phyloP scores from a whole-genome alignment of 2,113 vertebrate genomes.

The Sturnira hondurensis region DNA sequence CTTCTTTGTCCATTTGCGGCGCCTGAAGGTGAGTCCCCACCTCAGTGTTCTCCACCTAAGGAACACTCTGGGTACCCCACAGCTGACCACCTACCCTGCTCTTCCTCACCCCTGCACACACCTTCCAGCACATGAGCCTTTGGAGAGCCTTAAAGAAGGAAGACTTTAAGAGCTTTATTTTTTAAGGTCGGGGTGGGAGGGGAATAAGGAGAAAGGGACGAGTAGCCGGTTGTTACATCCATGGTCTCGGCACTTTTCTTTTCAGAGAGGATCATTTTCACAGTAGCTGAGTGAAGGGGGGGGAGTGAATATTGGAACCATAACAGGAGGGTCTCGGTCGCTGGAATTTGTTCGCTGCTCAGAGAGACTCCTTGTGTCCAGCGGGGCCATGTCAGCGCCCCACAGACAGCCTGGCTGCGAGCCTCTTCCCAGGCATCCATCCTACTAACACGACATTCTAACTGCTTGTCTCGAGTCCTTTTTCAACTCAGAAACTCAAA shows the following conservation, averaged over 20 bases:
- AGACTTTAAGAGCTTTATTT: neutral
- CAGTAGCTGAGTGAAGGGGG: neutral
- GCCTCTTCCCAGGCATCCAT: neutral
- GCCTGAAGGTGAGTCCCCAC: neutral
- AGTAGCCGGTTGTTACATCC: neutral
- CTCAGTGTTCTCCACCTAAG: neutral
- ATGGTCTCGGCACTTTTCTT: neutral
- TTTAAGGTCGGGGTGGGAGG: too few relatives aligned
- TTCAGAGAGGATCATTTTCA: neutral
- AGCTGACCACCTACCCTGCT: neutral
- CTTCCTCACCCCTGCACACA: neutral
- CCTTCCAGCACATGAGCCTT: neutral
- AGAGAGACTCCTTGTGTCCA: neutral
- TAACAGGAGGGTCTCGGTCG: neutral
- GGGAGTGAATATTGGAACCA: neutral
- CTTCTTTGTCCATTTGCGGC: neutral
- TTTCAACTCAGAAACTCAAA: neutral
- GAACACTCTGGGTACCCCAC: accelerated
- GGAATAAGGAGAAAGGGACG: neutral
- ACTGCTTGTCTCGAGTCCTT: neutral
- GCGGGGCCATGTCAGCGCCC: neutral
- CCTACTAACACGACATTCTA: neutral
- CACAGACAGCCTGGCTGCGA: accelerated
- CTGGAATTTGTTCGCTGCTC: too few relatives aligned
- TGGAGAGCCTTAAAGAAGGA: neutral